A percentile compares a stretch with the other conserved stretches of the same genome.
These are phyloP conservation scores for human (Homo sapiens) DNA, from an alignment of 2,113 vertebrate genomes.

Conservation along the genomic window GRCh38 chr15:31132001-31132500, in stretches of 20 bases:
- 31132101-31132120: constrained; percentile 83
- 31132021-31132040: constrained; percentile 91
- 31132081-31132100: constrained; percentile 86
- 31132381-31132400: not conserved
- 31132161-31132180: accelerated
- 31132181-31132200: accelerated
- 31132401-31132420: not conserved
- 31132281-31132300: not conserved
- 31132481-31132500: not conserved
- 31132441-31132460: not conserved
- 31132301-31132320: accelerated
- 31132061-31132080: constrained; percentile 86
- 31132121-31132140: accelerated
- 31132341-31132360: not conserved
- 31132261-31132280: not conserved
- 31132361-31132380: not conserved
- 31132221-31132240: not conserved
- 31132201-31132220: not conserved
- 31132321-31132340: not conserved
- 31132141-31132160: not conserved
- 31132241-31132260: not conserved
- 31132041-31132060: constrained; percentile 87
- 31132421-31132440: not conserved
- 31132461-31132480: too few relatives aligned
- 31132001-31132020: constrained; percentile 76